Conservation (phyloP, 2,888 invertebrate species). For the Peribatodes rhomboidaria region DNA sequence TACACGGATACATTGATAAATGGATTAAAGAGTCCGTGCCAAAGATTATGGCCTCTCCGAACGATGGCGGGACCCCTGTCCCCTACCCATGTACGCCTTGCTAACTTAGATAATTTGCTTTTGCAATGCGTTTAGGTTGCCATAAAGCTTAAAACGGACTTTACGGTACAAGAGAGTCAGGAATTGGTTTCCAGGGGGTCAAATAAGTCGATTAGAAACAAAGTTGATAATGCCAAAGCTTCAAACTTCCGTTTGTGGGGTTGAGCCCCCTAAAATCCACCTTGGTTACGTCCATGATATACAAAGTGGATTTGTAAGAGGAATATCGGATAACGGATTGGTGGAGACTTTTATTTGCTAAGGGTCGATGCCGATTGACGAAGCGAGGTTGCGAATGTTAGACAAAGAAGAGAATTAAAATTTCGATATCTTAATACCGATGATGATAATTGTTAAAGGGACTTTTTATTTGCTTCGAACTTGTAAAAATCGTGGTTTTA, state of each 20-base stretch:
- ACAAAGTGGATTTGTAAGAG: slow-evolving; percentile 23
- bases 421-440: not conserved
- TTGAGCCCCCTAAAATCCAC: slow-evolving; percentile 3
- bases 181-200: slow-evolving; percentile 16
- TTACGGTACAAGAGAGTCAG: not conserved
- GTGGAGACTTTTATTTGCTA: slow-evolving; percentile 1
- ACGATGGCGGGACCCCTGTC: not conserved
- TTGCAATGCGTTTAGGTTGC: not conserved
- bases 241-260: not conserved
- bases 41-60: not conserved
- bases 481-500: no score
- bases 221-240: slow-evolving; percentile 11
- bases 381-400: not conserved
- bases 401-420: not conserved
- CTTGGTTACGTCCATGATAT: slow-evolving; percentile 14
- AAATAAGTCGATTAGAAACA: slow-evolving; percentile 16
- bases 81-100: not conserved
- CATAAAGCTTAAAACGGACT: slow-evolving; percentile 2
- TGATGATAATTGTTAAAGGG: no score
- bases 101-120: not conserved
- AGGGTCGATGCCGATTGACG: not conserved
- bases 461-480: no score
- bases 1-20: slow-evolving; percentile 16
- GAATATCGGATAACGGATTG: slow-evolving; percentile 17
- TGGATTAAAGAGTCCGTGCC: slow-evolving; percentile 1